phyloP scores from a whole-genome alignment of 2,888 invertebrate species.

The Hermaeophaga mercurialis region DNA sequence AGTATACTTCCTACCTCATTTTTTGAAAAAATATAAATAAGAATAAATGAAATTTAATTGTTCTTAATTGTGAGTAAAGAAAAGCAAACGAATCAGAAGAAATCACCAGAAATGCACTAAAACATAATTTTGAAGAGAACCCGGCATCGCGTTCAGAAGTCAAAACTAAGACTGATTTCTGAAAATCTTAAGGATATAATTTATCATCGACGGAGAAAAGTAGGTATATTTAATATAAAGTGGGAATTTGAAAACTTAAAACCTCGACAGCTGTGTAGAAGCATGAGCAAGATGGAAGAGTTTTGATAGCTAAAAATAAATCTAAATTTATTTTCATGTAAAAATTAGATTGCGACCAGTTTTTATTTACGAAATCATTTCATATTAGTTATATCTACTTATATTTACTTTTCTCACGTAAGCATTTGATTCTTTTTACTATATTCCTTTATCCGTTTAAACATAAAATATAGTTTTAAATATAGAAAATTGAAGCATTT shows the following conservation, averaged over 20 bases:
- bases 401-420: too few relatives aligned
- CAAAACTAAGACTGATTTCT: slow-evolving; percentile 44
- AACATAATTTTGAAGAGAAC: slow-evolving; percentile 28
- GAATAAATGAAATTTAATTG: too few relatives aligned
- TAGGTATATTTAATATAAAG: slow-evolving; percentile 21
- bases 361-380: neutral
- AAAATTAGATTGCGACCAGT: slow-evolving; percentile 47
- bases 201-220: slow-evolving; percentile 44
- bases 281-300: slow-evolving; percentile 54
- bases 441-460: too few relatives aligned
- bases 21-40: too few relatives aligned
- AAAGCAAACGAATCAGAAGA: slow-evolving; percentile 28
- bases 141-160: slow-evolving; percentile 34
- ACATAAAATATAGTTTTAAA: too few relatives aligned
- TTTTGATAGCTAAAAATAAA: slow-evolving; percentile 57
- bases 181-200: slow-evolving; percentile 36
- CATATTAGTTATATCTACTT: neutral
- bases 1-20: too few relatives aligned
- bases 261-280: slow-evolving; percentile 52
- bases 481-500: too few relatives aligned
- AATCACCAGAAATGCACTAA: slow-evolving; percentile 27
- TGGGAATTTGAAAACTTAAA: slow-evolving; percentile 40
- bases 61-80: too few relatives aligned
- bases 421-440: too few relatives aligned
- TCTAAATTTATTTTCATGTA: slow-evolving; percentile 52